Percentiles rank a stretch among this genome's conserved stretches.
phyloP scores from a whole-genome alignment of 92 coral and sea anemone genomes.

The Siderastrea radians region DNA sequence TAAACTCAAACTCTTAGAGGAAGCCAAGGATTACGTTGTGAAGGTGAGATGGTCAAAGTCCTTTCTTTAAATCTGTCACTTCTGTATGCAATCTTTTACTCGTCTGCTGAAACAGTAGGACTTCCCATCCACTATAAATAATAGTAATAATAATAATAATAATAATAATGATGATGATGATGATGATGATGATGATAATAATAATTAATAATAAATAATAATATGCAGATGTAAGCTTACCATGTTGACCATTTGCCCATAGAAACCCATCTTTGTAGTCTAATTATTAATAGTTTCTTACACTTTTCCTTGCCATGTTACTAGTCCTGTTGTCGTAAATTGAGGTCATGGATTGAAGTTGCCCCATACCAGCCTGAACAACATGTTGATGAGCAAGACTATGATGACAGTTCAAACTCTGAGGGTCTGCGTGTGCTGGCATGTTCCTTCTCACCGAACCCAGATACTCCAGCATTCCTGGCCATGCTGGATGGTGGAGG shows the following conservation, averaged over 20 bases:
- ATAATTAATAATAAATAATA: too few species aligned
- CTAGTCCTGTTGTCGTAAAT: constrained; percentile 78
- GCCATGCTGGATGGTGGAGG: constrained; percentile 98
- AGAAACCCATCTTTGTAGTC: too few species aligned
- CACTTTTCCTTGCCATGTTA: too few species aligned
- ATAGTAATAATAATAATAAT: too few species aligned
- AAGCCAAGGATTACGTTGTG: constrained; percentile 88
- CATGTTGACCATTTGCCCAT: too few species aligned
- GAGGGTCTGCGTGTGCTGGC: constrained; percentile 96
- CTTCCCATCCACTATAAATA: too few species aligned
- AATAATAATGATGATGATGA: too few species aligned
- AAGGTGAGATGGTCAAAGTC: constrained; percentile 64
- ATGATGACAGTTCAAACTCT: constrained; percentile 79
- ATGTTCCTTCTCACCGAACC: constrained; percentile 80
- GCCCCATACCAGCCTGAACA: constrained; percentile 99
- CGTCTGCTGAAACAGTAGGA: too few species aligned
- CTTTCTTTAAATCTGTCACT: too few species aligned
- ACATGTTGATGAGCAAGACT: constrained; percentile 87
- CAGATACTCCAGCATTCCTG: constrained; percentile 85
- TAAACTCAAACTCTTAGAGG: constrained; percentile 84
- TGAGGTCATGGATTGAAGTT: constrained; percentile 90
- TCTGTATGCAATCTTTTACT: too few species aligned
- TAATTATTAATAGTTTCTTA: not conserved
- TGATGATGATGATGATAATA: too few species aligned
- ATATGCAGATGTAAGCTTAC: too few species aligned